Evolutionary conservation across 2,113 vertebrate genomes (phyloP).

Genomic region (Serilophus lunatus): DNA sequence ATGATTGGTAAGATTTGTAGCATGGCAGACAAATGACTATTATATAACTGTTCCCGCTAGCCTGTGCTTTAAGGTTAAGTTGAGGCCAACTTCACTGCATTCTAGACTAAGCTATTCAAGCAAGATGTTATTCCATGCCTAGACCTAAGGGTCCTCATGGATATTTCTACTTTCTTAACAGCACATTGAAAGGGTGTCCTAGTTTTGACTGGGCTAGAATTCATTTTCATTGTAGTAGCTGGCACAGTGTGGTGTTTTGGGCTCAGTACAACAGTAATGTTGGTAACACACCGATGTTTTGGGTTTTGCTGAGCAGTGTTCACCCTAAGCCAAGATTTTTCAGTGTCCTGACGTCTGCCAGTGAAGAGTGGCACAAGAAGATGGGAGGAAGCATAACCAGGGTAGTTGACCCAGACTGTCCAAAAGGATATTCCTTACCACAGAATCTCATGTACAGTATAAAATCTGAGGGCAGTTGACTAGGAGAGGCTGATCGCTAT

Average conservation of each 20-base stretch:
- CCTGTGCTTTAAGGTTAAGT: background rate
- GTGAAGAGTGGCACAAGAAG: background rate
- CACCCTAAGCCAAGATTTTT: background rate
- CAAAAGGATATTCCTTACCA: background rate
- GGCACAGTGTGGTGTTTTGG: accelerated
- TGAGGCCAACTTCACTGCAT: background rate
- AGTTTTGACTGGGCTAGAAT: background rate
- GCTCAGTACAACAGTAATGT: background rate
- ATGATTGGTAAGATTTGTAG: background rate
- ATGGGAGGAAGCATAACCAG: background rate
- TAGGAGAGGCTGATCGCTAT: background rate
- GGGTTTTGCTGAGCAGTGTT: background rate
- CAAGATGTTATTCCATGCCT: background rate
- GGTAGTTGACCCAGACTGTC: background rate
- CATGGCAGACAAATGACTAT: background rate
- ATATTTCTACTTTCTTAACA: background rate
- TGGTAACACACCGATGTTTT: background rate
- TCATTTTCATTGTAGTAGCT: background rate
- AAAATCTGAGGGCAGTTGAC: background rate
- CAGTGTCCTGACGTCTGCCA: background rate
- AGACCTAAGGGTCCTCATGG: background rate
- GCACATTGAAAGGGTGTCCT: background rate
- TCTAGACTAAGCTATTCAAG: background rate
- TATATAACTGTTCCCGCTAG: background rate
- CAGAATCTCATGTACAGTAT: too few species aligned